Evolutionary conservation across 1,140 invertebrate species (phyloP).

Genomic region (Ectropis grisescens): DNA sequence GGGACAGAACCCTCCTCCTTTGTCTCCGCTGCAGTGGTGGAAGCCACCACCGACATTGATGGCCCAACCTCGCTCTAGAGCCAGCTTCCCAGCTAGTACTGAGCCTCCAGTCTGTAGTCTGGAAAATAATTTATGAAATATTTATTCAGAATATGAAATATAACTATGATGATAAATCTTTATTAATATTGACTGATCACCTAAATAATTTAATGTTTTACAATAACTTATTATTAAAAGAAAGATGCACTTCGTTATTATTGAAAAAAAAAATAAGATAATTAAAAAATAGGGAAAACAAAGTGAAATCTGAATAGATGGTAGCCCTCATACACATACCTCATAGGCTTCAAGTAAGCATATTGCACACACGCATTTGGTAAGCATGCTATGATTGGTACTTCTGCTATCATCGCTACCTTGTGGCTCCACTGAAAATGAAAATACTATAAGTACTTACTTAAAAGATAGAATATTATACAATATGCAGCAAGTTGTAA

Average conservation of each 20-base stretch:
- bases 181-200: not conserved
- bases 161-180: not conserved
- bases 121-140: constrained; percentile 6
- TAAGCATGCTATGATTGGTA: constrained; percentile 79
- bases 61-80: constrained; percentile 85
- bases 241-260: too few species aligned
- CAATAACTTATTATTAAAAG: too few species aligned
- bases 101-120: constrained; percentile 88
- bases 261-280: too few species aligned
- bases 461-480: too few species aligned
- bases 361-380: constrained; percentile 85
- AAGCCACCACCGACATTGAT: constrained; percentile 94
- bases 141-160: not conserved
- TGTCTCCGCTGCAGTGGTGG: constrained; percentile 81
- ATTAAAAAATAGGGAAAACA: too few species aligned
- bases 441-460: not conserved
- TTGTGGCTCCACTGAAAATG: constrained; percentile 79
- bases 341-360: constrained; percentile 82
- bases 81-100: constrained; percentile 84
- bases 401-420: constrained; percentile 85
- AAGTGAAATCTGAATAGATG: too few species aligned
- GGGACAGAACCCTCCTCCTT: constrained; percentile 88
- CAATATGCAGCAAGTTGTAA: not conserved
- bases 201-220: not conserved
- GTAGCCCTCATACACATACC: too few species aligned